These are phyloP conservation scores for Eurystomus glaucurus DNA, from an alignment of 2,797 vertebrate genomes.

Conservation along the genomic window DNA sequence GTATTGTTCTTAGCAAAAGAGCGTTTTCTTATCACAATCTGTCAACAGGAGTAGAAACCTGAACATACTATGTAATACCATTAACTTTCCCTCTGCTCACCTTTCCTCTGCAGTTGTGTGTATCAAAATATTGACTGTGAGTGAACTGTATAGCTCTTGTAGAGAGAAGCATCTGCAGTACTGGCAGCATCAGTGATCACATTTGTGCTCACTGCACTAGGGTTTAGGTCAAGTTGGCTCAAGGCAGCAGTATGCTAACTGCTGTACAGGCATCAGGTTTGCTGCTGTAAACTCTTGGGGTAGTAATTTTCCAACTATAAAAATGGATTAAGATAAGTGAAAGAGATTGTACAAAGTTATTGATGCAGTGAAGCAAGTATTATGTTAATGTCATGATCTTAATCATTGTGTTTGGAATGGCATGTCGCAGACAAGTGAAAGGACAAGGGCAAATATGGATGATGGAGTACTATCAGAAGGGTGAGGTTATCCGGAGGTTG, in stretches of 20 bases:
- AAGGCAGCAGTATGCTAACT: background rate
- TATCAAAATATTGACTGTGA: background rate
- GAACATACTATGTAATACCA: accelerated
- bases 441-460: background rate
- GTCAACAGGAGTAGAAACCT: background rate
- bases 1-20: background rate
- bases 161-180: background rate
- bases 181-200: background rate
- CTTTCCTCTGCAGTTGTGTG: background rate
- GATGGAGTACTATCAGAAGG: background rate
- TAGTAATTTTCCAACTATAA: background rate
- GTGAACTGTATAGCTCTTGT: background rate
- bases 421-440: background rate
- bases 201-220: background rate
- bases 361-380: background rate
- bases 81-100: background rate
- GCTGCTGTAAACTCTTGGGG: background rate
- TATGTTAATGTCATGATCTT: background rate
- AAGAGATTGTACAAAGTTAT: accelerated
- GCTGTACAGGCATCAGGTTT: background rate
- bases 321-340: background rate
- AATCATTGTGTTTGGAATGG: accelerated
- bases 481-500: background rate
- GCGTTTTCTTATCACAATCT: background rate
- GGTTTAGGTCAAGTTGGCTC: background rate